Conservation (phyloP, 2,113 vertebrate genomes). For the Bubalus kerabau region DNA sequence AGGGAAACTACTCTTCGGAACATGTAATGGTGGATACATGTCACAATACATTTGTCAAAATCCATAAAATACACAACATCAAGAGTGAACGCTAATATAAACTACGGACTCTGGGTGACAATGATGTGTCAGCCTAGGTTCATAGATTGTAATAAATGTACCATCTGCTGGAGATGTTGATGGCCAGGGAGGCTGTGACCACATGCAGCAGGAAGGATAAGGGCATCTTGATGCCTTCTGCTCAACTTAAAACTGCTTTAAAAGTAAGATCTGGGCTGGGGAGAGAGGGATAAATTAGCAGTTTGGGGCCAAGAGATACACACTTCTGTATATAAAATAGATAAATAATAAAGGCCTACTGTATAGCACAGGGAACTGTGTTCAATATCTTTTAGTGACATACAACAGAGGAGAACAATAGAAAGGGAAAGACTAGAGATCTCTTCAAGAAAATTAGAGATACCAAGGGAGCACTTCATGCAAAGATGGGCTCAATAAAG, state of each 20-base stretch:
- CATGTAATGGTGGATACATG: no score
- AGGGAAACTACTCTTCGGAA: neutral
- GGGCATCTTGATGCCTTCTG: neutral
- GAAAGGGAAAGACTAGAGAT: neutral
- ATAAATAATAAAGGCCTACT: neutral
- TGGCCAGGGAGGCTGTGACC: neutral
- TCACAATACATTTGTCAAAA: neutral
- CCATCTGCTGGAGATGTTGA: no score
- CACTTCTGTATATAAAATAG: neutral
- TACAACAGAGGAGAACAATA: neutral
- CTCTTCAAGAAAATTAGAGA: neutral
- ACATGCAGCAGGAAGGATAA: neutral
- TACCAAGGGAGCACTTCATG: neutral
- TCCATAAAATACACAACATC: neutral
- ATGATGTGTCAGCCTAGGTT: neutral
- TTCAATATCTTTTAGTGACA: neutral
- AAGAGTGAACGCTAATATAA: neutral
- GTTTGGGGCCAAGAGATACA: neutral
- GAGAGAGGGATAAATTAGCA: neutral
- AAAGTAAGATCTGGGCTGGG: neutral
- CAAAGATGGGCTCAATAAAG: neutral
- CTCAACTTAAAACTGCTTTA: neutral
- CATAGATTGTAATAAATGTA: neutral
- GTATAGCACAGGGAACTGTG: neutral
- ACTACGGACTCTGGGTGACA: neutral